Conservation (phyloP, 1,140 invertebrate species). For the Ceratina calcarata region DNA sequence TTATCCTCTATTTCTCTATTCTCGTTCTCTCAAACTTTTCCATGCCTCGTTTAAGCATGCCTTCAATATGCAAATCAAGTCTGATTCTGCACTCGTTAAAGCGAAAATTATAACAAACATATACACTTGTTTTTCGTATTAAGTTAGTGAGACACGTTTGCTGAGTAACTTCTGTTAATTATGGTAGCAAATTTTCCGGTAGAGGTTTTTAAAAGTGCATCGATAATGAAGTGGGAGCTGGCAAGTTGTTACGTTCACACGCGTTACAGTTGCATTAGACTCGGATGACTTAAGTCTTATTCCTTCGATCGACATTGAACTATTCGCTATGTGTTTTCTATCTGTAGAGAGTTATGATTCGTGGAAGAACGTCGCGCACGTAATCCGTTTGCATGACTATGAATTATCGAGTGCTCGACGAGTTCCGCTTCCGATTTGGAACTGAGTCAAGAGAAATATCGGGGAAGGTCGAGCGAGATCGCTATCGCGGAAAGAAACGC, state of each 20-base stretch:
- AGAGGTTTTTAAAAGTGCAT: slow-evolving; percentile 16
- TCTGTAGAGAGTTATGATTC: background rate
- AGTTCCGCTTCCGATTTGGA: background rate
- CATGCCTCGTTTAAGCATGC: too few species aligned
- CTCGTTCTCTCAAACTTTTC: too few species aligned
- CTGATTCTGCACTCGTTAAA: too few species aligned
- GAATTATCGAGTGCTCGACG: background rate
- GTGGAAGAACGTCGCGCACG: background rate
- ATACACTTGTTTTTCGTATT: too few species aligned
- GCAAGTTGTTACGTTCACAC: slow-evolving; percentile 71
- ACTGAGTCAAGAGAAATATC: background rate
- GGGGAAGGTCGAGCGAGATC: background rate
- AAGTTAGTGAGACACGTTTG: too few species aligned
- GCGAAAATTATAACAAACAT: too few species aligned
- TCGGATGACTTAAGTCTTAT: slow-evolving; percentile 42
- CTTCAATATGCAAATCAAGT: too few species aligned
- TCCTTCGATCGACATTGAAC: slow-evolving; percentile 71
- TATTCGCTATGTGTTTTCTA: slow-evolving; percentile 3
- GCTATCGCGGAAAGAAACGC: background rate
- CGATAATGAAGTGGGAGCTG: slow-evolving; percentile 71
- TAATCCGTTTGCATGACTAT: background rate
- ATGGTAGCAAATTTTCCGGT: background rate
- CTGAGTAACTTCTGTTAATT: background rate
- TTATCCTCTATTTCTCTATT: too few species aligned
- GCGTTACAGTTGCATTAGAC: slow-evolving; percentile 58